These are phyloP conservation scores for Bellardia bayeri DNA, from an alignment of 2,888 invertebrate species.

Conservation along the genomic window DNA sequence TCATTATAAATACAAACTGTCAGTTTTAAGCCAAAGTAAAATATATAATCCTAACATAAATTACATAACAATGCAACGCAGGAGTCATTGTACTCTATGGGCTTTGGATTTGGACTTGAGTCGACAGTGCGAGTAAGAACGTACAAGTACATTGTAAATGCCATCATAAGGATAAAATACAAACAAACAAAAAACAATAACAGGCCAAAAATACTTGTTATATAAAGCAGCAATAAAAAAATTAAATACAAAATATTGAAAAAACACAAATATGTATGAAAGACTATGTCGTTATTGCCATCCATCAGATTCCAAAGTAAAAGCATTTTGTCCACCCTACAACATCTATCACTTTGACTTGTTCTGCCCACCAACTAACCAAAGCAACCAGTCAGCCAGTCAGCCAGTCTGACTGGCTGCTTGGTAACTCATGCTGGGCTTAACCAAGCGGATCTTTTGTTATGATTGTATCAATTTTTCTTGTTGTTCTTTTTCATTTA, in stretches of 20 bases:
- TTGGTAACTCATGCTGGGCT: constrained; percentile 65
- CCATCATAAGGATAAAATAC: constrained; percentile 38
- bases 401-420: neutral
- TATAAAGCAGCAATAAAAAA: constrained; percentile 26
- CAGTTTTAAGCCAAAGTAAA: constrained; percentile 64
- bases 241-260: constrained; percentile 46
- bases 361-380: constrained; percentile 20
- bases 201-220: constrained; percentile 44
- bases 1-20: constrained; percentile 66
- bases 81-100: constrained; percentile 62
- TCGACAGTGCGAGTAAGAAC: constrained; percentile 1
- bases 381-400: neutral
- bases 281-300: constrained; percentile 37
- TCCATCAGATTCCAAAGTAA: constrained; percentile 63
- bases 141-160: constrained; percentile 11
- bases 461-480: constrained; percentile 64
- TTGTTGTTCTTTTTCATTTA: constrained; percentile 33
- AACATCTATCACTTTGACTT: constrained; percentile 62
- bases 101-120: constrained; percentile 24
- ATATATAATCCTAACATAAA: constrained; percentile 71
- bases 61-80: constrained; percentile 57
- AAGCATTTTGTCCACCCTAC: constrained; percentile 69
- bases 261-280: constrained; percentile 27
- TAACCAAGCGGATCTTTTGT: constrained; percentile 63
- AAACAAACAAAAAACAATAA: constrained; percentile 31